Evolutionary conservation across 1,140 invertebrate species (phyloP), one percentile per base, ranked within the genome.

Genomic region (Brachionus rubens): DNA sequence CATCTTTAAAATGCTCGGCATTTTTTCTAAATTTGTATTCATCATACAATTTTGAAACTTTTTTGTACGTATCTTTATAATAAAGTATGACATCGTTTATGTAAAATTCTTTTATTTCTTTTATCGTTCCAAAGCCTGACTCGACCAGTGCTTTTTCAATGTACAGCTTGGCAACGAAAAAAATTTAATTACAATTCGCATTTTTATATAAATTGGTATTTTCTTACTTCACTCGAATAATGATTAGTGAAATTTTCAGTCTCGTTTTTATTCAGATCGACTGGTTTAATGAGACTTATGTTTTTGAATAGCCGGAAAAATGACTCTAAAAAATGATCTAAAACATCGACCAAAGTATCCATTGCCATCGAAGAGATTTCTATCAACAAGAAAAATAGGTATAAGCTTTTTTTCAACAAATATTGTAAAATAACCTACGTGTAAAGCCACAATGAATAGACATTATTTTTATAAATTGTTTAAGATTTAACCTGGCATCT

Each of bases 21-120:
- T 65, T 43, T 65, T 65, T 65, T 50, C 46, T 48, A 4, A 28
- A 30, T 30, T 36, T 48, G 28, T 72, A 72, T 36, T 72, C 68
- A 4, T 36, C 30, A 41, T 72, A 72, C 10, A 72, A 21, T 24
- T 36, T 40, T 7, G 28, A 36, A 3, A 72, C 68, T 33, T 72
- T 72, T 36, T 54, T 72, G 26, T 50, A 72, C 12, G 68, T 54
- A 36, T 72, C 33, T 12, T 30, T 48, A 48, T 50, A 72, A 24
- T 54, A 72, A 26, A 50, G 33, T 21, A 72, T 28, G 2, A 72
- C 28, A 36, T 72, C 46, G 24, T 54, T 48, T 36, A 36, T 33
- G 40, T 72, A 72, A 54, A 72, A 72, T 12, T 72, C 68, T 72
- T 54, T 48, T 19, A 72, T 72, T 19, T 72, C 46, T 10, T 48